A percentile compares a stretch with the other conserved stretches of the same genome.
These are phyloP conservation scores for Micronycteris hirsuta DNA, from an alignment of 2,113 vertebrate species.

Conservation along the genomic window DNA sequence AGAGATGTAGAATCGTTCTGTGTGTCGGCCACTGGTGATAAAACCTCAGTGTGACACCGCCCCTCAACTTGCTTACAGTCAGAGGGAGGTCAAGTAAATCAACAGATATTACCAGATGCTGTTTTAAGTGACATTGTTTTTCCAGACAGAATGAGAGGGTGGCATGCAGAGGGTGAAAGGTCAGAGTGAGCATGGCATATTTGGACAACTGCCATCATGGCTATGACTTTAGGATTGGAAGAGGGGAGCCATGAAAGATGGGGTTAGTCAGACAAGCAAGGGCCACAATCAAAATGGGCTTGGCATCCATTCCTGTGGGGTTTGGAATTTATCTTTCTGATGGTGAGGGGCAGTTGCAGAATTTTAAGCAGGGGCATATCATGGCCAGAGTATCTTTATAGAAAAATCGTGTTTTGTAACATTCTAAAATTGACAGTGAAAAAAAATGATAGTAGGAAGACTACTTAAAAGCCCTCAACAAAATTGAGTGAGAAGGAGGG, in stretches of 20 bases:
- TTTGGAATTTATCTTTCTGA: neutral
- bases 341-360: neutral
- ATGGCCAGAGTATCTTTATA: neutral
- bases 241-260: neutral
- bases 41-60: neutral
- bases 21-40: neutral
- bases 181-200: neutral
- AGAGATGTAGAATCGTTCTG: neutral
- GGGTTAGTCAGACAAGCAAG: neutral
- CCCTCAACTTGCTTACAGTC: neutral
- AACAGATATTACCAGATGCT: neutral
- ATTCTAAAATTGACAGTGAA: neutral
- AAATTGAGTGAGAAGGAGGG: neutral
- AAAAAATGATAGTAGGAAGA: neutral
- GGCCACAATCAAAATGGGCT: neutral
- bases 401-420: neutral
- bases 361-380: neutral
- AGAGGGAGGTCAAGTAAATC: neutral
- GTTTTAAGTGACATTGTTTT: neutral
- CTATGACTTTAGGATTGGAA: neutral
- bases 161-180: neutral
- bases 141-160: neutral
- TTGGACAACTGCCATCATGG: neutral
- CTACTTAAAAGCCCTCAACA: neutral
- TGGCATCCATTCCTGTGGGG: neutral